Evolutionary conservation across 2,888 invertebrate species (phyloP).

Genomic region (Aphrophora alni): DNA sequence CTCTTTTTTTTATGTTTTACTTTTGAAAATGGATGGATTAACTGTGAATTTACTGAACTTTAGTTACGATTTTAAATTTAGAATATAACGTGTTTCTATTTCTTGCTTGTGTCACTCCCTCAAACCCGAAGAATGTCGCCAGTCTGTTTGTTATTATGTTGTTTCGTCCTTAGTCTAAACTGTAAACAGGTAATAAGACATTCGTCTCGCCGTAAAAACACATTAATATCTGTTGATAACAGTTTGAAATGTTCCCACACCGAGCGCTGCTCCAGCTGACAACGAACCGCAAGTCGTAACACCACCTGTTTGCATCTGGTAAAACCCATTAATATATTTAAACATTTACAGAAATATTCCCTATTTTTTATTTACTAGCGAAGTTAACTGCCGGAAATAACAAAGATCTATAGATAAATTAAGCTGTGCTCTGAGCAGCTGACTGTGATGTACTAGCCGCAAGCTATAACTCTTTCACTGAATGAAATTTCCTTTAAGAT

Average conservation of each 20-base stretch:
- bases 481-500: background rate
- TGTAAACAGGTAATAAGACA: background rate
- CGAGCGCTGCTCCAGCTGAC: slow-evolving; percentile 12
- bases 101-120: too few species aligned
- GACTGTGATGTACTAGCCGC: background rate
- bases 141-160: background rate
- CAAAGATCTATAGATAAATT: background rate
- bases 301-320: slow-evolving; percentile 28
- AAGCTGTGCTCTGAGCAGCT: background rate
- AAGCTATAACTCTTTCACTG: background rate
- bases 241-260: slow-evolving; percentile 14
- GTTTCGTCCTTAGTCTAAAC: background rate
- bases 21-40: too few species aligned
- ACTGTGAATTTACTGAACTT: too few species aligned
- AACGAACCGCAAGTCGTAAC: background rate
- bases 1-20: too few species aligned
- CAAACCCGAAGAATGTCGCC: background rate
- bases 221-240: slow-evolving; percentile 16
- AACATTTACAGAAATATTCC: slow-evolving; percentile 36
- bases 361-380: slow-evolving; percentile 26
- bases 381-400: slow-evolving; percentile 29
- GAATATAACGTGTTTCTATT: too few species aligned
- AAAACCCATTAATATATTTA: slow-evolving; percentile 34
- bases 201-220: background rate
- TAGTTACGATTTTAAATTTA: too few species aligned